Base-by-base conservation (phyloP, 2,888 invertebrate species). In the Nomada goodeniana region DNA sequence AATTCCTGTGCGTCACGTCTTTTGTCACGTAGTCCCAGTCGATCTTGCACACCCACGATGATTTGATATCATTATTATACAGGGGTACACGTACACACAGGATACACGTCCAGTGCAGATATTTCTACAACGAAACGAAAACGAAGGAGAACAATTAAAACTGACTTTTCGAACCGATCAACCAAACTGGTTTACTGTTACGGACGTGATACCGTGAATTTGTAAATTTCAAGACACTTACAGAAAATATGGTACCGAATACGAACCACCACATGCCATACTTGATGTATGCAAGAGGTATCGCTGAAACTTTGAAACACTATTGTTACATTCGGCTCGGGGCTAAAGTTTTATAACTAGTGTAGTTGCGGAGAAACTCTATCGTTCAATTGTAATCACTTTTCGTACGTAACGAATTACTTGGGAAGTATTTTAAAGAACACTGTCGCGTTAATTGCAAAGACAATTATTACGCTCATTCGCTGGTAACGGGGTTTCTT, bases 101-200 rank as follows among this genome's bases (percentile, higher is more conserved):
- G 75, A 86, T 76, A 88, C 84, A 80, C 86, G 87, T 85, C 83
- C 85, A 88, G 91, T 91, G 92, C 93, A 92, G 93, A 92, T 92
- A 92, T 92, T 93, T 93, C 93, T 92, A 92, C 92, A 88, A 18
- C 11, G n/a, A 10, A 18, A 50, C 13, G 13, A 3, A 11, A 57
- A 57, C 11, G 10, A 29, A 92, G 92, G 26, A 2, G 87, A 20
- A 29, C 3, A 1, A 5, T 52, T 15, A 2, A n/a, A 52, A 29
- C 57, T 75, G 13, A 42, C 44, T 44, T 11, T 23, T n/a, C 15
- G 23, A 13, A 9, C 50, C 26, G 15, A 53, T 57, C 50, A 15
- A 68, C 61, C 74, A 52, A 20, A 42, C 63, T 63, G 61, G 80
- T 72, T 81, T 69, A 73, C 63, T 80, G 79, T 0, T 50, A 61